Evolutionary conservation across 2,888 invertebrate species (phyloP).

Genomic region (Yponomeuta sedellus): DNA sequence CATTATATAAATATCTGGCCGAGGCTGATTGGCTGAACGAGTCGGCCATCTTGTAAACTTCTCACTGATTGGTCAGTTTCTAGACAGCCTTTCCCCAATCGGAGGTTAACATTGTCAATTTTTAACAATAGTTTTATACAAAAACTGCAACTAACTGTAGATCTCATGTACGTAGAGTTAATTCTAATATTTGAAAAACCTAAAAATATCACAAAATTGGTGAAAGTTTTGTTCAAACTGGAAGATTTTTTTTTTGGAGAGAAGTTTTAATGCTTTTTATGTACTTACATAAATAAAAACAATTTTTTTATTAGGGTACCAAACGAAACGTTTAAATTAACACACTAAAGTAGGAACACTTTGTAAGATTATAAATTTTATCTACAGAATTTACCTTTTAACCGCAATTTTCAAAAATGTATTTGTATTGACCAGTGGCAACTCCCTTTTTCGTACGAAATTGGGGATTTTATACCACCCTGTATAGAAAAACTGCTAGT

Average conservation of each 20-base stretch:
- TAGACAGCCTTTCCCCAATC: too few relatives aligned
- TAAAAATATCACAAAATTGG: slow-evolving; percentile 3
- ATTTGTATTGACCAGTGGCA: background rate
- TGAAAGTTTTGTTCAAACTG: background rate
- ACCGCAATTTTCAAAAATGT: background rate
- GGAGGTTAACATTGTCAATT: too few relatives aligned
- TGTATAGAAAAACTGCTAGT: background rate
- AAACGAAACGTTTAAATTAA: background rate
- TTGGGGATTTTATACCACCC: background rate
- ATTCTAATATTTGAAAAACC: background rate
- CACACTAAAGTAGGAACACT: too few relatives aligned
- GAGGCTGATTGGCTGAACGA: slow-evolving; percentile 12
- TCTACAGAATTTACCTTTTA: too few relatives aligned
- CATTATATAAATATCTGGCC: slow-evolving; percentile 8
- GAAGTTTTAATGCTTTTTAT: background rate
- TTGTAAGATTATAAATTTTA: too few relatives aligned
- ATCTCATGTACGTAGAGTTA: background rate
- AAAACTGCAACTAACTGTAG: too few relatives aligned
- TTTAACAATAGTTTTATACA: too few relatives aligned
- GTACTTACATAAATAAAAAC: background rate
- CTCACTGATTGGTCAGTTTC: background rate
- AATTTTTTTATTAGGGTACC: background rate
- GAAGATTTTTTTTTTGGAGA: background rate
- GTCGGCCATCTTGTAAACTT: background rate
- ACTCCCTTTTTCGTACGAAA: background rate